Evolutionary conservation across 2,888 invertebrate species (phyloP).

Genomic region (Sarcophaga carnaria): DNA sequence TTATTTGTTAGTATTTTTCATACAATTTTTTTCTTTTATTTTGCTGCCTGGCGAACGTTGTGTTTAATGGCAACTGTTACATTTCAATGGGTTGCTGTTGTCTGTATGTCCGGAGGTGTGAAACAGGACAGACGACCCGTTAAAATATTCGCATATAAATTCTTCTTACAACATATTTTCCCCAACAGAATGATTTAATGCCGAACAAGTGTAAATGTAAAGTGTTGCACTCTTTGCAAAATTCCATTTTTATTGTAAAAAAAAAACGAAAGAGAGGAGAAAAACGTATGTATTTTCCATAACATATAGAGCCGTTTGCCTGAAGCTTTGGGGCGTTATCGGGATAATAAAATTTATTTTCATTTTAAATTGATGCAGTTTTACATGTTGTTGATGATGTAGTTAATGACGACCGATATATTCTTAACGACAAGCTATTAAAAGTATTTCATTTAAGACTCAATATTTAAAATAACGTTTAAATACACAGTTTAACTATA

Average conservation of each 20-base stretch:
- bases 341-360: not conserved
- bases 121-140: slow-evolving; percentile 11
- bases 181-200: slow-evolving; percentile 49
- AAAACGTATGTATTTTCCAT: not conserved
- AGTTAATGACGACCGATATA: not conserved
- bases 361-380: not conserved
- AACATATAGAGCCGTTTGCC: not conserved
- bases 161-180: slow-evolving; percentile 39
- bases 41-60: not conserved
- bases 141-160: slow-evolving; percentile 36
- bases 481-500: not conserved
- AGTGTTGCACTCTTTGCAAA: not conserved
- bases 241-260: not conserved
- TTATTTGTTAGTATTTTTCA: not conserved
- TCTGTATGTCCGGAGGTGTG: slow-evolving; percentile 39
- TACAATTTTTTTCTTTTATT: not conserved
- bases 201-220: slow-evolving; percentile 5
- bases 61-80: slow-evolving; percentile 9
- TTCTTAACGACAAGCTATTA: not conserved
- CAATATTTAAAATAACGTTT: not conserved
- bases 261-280: not conserved
- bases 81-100: slow-evolving; percentile 15
- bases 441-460: not conserved
- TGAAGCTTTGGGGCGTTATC: not conserved
- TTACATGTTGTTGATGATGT: not conserved